Conservation (phyloP, 1,140 invertebrate genomes). For the Eufriesea mexicana region DNA sequence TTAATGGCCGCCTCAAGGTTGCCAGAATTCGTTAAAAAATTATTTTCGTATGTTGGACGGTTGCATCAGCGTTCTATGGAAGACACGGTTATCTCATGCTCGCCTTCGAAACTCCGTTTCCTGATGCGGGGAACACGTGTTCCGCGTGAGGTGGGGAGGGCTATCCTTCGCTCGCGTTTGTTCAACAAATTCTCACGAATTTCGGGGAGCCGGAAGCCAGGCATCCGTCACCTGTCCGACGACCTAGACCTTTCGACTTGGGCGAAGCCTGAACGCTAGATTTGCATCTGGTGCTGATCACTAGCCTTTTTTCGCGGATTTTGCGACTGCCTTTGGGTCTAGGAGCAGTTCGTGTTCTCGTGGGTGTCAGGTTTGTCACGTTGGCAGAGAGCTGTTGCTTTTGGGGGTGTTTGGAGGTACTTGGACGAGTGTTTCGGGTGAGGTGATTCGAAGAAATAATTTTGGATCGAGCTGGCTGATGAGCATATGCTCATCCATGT, state of each 20-base stretch:
- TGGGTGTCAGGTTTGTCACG: too few species aligned
- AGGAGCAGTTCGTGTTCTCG: too few species aligned
- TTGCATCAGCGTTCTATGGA: slow-evolving; percentile 40
- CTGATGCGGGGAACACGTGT: slow-evolving; percentile 9
- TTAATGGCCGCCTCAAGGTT: slow-evolving; percentile 50
- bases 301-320: slow-evolving; percentile 36
- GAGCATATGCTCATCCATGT: too few species aligned
- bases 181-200: slow-evolving; percentile 68
- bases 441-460: too few species aligned
- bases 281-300: slow-evolving; percentile 68
- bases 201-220: slow-evolving; percentile 61
- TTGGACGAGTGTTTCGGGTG: too few species aligned
- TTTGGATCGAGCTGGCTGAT: too few species aligned
- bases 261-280: slow-evolving; percentile 56
- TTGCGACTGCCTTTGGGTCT: not conserved
- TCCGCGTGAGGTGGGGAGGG: not conserved
- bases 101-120: slow-evolving; percentile 15
- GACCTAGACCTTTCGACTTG: slow-evolving; percentile 78
- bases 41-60: slow-evolving; percentile 30
- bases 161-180: slow-evolving; percentile 64
- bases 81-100: not conserved
- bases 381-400: too few species aligned
- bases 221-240: slow-evolving; percentile 23
- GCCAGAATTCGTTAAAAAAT: slow-evolving; percentile 55
- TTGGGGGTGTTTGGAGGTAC: too few species aligned